Evolutionary conservation across 2,888 invertebrate species (phyloP), one percentile per base, ranked within the genome.

Genomic region (Eumerus sabulonum): DNA sequence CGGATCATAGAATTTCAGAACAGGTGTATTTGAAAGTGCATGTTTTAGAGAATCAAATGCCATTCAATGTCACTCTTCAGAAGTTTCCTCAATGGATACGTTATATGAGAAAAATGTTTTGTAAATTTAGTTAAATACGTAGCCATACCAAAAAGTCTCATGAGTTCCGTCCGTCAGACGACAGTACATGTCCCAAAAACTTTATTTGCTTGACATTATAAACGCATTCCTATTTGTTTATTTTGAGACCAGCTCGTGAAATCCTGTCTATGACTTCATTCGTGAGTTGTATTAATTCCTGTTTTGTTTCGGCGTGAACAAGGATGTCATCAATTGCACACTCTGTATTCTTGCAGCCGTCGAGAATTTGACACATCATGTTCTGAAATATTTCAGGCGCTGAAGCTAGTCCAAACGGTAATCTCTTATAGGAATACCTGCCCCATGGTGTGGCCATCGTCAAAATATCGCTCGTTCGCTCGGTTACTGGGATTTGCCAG

Each of bases 1-100:
- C 3, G 81, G 60, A 73, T 85, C 83, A 66, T 82, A 85, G 76
- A 83, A 85, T 27, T 79, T 45, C n/a, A 86, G 71, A 7, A 84
- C 54, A 14, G 83, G 84, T 16, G 83, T 76, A 7, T 82, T 67
- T 9, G 70, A 70, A 4, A 83, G 56, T 9, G 54, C 16, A 19
- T 66, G 57, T 54, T 82, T 72, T 1, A 81, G 45, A 1, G 63
- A 42, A 3, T 60, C 50, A 40, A 82, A 81, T 11, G 4, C 68
- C 67, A 81, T 19, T 59, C 40, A 18, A 57, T 42, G 56, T 79
- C 53, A 50, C 76, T 60, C 9, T 53, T 64, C 35, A 77, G 66
- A 36, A 67, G 44, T 42, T 35, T 9, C 18, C 51, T 36, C 45
- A 68, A n/a, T 0, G 76, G 53, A 17, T 53, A 57, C 9, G 76